A percentile compares a stretch with the other conserved stretches of the same genome.
These are phyloP conservation scores for Corticium candelabrum DNA, from an alignment of 37 sponge, comb jelly and placozoan species.

Conservation along the genomic window DNA sequence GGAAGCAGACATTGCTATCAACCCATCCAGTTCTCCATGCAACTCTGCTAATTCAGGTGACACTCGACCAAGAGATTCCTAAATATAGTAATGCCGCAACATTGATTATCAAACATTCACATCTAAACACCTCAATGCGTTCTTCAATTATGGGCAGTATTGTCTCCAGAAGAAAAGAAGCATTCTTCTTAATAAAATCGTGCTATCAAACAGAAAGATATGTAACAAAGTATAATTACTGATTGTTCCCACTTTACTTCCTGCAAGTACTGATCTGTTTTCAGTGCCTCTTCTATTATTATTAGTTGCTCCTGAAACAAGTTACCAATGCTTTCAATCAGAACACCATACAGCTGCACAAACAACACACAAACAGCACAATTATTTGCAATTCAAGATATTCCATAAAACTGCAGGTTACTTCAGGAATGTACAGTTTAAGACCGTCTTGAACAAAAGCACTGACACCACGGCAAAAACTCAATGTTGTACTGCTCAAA, in stretches of 20 bases:
- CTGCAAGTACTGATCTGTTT: conserved; percentile 23
- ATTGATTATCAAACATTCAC: no score
- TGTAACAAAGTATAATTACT: background rate
- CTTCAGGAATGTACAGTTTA: conserved; percentile 36
- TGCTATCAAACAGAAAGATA: background rate
- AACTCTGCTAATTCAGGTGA: conserved; percentile 52
- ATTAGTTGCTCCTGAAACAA: conserved; percentile 37
- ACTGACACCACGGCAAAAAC: conserved; percentile 35
- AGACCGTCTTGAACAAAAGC: conserved; percentile 37
- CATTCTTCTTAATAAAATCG: conserved; percentile 48
- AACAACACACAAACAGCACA: background rate
- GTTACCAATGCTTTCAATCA: conserved; percentile 48
- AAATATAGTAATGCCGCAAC: no score
- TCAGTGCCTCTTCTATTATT: conserved; percentile 36
- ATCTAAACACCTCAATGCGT: conserved; percentile 26
- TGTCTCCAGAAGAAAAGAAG: conserved; percentile 46
- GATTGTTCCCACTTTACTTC: background rate
- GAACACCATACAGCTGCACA: conserved; percentile 27
- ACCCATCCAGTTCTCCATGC: conserved; percentile 14
- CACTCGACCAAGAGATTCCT: conserved; percentile 14
- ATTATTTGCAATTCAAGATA: background rate
- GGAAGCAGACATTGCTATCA: conserved; percentile 2
- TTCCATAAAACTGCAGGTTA: background rate
- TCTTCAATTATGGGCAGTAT: conserved; percentile 36
- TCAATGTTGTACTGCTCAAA: conserved; percentile 50